phyloP scores from a whole-genome alignment of 2,888 invertebrate genomes.

The Chirona hameri region DNA sequence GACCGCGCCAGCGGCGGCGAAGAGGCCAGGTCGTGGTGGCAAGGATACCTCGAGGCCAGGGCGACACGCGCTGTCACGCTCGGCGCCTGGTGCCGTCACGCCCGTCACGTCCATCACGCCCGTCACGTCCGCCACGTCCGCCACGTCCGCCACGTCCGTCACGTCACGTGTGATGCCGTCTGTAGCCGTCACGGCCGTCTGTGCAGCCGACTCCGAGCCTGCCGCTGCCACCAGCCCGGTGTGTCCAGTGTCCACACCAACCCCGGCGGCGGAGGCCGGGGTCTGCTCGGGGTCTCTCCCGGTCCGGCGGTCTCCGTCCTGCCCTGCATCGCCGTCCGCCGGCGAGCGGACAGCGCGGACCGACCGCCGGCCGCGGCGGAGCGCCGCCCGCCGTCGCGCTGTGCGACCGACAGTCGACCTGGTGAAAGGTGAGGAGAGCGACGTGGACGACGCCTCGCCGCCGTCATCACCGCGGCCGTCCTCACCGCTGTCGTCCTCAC shows the following conservation, averaged over 20 bases:
- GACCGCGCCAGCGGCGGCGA: background rate
- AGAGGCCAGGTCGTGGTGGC: background rate
- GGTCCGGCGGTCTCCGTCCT: background rate
- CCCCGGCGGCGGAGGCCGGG: no score
- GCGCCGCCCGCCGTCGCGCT: no score
- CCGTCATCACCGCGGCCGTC: background rate
- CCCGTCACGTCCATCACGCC: background rate
- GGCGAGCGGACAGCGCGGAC: background rate
- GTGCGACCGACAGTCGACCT: no score
- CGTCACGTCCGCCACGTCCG: background rate
- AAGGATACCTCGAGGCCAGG: background rate
- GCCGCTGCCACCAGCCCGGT: no score
- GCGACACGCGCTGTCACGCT: background rate
- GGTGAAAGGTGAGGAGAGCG: background rate
- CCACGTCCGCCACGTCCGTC: background rate
- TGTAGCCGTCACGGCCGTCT: no score
- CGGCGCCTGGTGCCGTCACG: background rate
- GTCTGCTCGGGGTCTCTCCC: no score
- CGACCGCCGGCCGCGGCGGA: background rate
- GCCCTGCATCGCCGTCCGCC: background rate
- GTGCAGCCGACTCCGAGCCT: no score
- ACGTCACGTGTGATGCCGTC: no score
- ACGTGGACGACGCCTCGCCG: background rate
- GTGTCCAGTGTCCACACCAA: background rate
- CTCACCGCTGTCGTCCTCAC: background rate